Evolutionary conservation across 1,140 invertebrate genomes (phyloP), one percentile per base, ranked within the genome.

Genomic region (Semibalanus balanoides): DNA sequence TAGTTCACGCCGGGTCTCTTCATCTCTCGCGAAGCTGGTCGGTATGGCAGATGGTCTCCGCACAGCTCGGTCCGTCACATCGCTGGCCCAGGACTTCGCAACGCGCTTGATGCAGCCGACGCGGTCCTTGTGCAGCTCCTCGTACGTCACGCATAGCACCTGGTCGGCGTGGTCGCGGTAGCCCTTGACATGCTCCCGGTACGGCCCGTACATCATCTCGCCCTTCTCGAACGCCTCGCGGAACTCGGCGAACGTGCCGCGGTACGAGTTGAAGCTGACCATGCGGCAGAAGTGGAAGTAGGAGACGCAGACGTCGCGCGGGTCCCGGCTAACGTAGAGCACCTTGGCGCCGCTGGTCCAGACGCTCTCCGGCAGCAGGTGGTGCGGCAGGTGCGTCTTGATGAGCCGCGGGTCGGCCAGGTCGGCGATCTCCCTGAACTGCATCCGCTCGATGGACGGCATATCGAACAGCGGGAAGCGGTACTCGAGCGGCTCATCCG

Each of bases 281-380:
- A 90, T 79, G 79, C 85, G 87, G 79, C 88, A 90, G 81, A 96
- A 95, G 83, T 97, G 90, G 82, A 92, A 97, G 82, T 92, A 96
- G 0, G 95, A 97, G 0, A 98, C 94, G 73, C 92, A 92, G 77
- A 92, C 89, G 82, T 98, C 96, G 83, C 97, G 97, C 0, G 96
- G 94, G 85, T 98, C 96, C 73, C 96, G 88, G 0, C 91, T 88
- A 0, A 95, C 89, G 82, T 98, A 98, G 74, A 98, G 90, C 0
- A 97, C 89, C 91, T 96, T 83, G 73, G 83, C 79, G 64, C 76
- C 75, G 74, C 78, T 79, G 27, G 69, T 71, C 27, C 70, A 43
- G 73, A 80, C 77, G 29, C 77, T 79, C n/a, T 75, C 71, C 5
- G 80, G 80, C 27, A 80, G 74, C 31, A 80, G 71, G 25, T 51